Evolutionary conservation across 2,797 vertebrate species (phyloP), one percentile per base, ranked within the genome.

Genomic region (Alectoris magna): DNA sequence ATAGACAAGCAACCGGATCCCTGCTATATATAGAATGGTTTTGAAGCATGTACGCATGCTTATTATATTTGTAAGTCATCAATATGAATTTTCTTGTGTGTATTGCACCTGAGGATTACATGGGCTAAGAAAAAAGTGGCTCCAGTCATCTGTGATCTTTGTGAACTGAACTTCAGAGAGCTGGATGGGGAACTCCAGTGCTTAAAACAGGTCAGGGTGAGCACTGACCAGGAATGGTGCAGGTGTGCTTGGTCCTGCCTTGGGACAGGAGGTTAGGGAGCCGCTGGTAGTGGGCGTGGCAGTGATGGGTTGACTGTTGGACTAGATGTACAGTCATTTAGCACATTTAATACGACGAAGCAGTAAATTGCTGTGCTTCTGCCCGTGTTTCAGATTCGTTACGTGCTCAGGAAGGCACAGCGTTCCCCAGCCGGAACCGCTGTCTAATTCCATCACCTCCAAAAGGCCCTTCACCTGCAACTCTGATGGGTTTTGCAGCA

Each of bases 401-500:
- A 36, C 62, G 39, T 56, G 22, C 80, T 75, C 72, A n/a, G 14
- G 64, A 92, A 67, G n/a, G 43, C 43, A 34, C 46, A 51, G 24
- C 39, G 4, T n/a, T 69, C 8, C 69, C 84, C 46, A 94, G 8
- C 27, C 41, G 9, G 12, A 93, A 89, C 31, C 1, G 0, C 22
- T 71, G 60, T 12, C 88, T 97, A 77, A 96, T 93, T 59, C 97
- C 97, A 9, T 97, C 97, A 59, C 95, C 97, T 63, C 95, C 96
- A 7, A 97, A 97, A 90, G 93, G 70, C 41, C 98, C 98, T 24
- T 97, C 95, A 18, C 98, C 98, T 68, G 97, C 97, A 53, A 88
- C 94, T 69, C 75, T 69, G 23, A 85, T 14, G 24, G 48, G 70
- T 75, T 49, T 68, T 49, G 66, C 93, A 55, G 51, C 95, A 77